phyloP scores from a whole-genome alignment of 2,797 vertebrate genomes.

The Pseudochromis fuscus region DNA sequence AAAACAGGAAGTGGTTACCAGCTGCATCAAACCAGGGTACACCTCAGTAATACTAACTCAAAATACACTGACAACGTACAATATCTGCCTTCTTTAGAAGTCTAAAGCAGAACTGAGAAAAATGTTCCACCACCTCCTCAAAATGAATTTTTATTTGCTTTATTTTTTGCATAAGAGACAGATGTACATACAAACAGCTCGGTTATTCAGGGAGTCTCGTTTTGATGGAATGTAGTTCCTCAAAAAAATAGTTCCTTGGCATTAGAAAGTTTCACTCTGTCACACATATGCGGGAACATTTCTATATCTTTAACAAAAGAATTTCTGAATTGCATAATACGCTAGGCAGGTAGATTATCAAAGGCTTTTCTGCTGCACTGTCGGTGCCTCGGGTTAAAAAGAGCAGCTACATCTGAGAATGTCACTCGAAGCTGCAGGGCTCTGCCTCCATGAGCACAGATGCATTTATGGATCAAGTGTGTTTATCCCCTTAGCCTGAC shows the following conservation, averaged over 20 bases:
- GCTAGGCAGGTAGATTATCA: constrained; percentile 73
- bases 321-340: constrained; percentile 69
- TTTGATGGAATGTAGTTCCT: constrained; percentile 36
- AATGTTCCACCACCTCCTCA: constrained; percentile 5
- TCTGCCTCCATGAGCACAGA: constrained; percentile 53
- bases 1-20: constrained; percentile 86
- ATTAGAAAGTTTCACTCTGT: constrained; percentile 31
- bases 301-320: constrained; percentile 70
- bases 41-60: constrained; percentile 66
- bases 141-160: constrained; percentile 18
- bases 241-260: constrained; percentile 14
- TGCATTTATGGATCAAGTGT: constrained; percentile 79
- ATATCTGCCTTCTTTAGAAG: constrained; percentile 47
- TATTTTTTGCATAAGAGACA: constrained; percentile 31
- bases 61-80: constrained; percentile 51
- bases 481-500: constrained; percentile 62
- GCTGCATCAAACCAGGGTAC: constrained; percentile 77
- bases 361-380: constrained; percentile 60
- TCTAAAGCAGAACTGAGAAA: constrained; percentile 54
- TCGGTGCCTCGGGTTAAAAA: constrained; percentile 73
- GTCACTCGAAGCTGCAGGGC: constrained; percentile 60
- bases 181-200: constrained; percentile 15
- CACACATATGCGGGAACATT: constrained; percentile 31
- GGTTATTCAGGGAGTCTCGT: constrained; percentile 14
- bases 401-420: constrained; percentile 73